These are phyloP conservation scores for Agrilus planipennis DNA, from an alignment of 1,140 invertebrate species.

Conservation along the genomic window DNA sequence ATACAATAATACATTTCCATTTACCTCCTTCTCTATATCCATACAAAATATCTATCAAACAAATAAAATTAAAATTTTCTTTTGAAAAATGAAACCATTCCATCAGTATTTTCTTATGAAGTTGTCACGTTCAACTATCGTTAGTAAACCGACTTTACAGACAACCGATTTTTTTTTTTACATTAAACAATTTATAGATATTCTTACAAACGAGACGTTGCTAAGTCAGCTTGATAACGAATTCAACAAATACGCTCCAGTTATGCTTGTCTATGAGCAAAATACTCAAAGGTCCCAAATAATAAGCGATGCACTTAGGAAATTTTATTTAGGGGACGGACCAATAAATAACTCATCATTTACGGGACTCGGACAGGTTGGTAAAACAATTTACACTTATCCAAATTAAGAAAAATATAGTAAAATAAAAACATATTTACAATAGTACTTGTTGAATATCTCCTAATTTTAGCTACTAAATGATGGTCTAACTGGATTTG, in stretches of 20 bases:
- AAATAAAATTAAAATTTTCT: too few species aligned
- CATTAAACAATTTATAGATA: conserved; percentile 13
- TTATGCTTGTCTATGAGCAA: conserved; percentile 42
- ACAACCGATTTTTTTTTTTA: too few species aligned
- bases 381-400: neutral
- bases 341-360: conserved; percentile 27
- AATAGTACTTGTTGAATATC: conserved; percentile 10
- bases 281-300: conserved; percentile 33
- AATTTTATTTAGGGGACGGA: conserved; percentile 35
- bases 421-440: conserved; percentile 21
- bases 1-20: too few species aligned
- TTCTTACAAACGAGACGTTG: conserved; percentile 30
- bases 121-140: too few species aligned
- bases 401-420: neutral
- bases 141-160: too few species aligned
- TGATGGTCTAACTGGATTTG: conserved; percentile 3
- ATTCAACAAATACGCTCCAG: conserved; percentile 40
- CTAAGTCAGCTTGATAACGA: conserved; percentile 36
- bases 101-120: too few species aligned
- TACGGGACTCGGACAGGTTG: conserved; percentile 28
- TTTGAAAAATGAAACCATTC: too few species aligned
- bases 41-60: too few species aligned
- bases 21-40: too few species aligned
- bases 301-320: conserved; percentile 36
- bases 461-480: conserved; percentile 8